Conservation (phyloP, 2,113 vertebrate genomes). For the Poecilia latipinna region DNA sequence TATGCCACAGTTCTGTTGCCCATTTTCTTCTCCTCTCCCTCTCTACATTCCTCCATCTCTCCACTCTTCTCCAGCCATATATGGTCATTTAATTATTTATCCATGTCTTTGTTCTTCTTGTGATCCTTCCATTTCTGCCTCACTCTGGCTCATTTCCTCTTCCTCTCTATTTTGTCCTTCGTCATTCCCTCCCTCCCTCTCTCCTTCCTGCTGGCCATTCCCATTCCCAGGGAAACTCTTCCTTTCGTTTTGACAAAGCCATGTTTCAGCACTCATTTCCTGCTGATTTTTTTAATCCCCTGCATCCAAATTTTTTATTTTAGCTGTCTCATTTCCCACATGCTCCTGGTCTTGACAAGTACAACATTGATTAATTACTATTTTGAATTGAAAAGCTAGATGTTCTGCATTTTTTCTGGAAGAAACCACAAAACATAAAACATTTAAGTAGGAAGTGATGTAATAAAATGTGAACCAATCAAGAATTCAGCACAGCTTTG, state of each 20-base stretch:
- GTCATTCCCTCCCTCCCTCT: slow-evolving; percentile 18
- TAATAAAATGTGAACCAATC: no score
- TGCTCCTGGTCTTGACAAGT: no score
- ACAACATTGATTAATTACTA: no score
- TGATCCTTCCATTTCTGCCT: slow-evolving; percentile 11
- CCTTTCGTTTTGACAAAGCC: slow-evolving; percentile 20
- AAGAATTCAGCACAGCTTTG: no score
- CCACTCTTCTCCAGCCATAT: slow-evolving; percentile 47
- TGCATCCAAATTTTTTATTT: no score
- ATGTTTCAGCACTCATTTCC: background rate
- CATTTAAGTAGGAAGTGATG: no score
- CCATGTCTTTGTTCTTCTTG: slow-evolving; percentile 26
- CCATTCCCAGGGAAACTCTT: slow-evolving; percentile 14
- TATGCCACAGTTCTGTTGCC: slow-evolving; percentile 36
- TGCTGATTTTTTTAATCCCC: background rate
- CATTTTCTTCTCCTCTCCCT: slow-evolving; percentile 26
- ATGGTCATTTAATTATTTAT: slow-evolving; percentile 65
- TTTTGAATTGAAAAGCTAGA: no score
- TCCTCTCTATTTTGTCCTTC: slow-evolving; percentile 28
- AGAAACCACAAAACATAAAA: no score
- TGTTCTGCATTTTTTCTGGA: no score
- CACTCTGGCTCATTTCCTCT: slow-evolving; percentile 21
- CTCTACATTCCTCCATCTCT: slow-evolving; percentile 25
- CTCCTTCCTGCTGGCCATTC: slow-evolving; percentile 34
- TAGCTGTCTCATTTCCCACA: no score